Evolutionary conservation across 2,888 invertebrate genomes (phyloP).

Genomic region (Oscheius myriophilus): DNA sequence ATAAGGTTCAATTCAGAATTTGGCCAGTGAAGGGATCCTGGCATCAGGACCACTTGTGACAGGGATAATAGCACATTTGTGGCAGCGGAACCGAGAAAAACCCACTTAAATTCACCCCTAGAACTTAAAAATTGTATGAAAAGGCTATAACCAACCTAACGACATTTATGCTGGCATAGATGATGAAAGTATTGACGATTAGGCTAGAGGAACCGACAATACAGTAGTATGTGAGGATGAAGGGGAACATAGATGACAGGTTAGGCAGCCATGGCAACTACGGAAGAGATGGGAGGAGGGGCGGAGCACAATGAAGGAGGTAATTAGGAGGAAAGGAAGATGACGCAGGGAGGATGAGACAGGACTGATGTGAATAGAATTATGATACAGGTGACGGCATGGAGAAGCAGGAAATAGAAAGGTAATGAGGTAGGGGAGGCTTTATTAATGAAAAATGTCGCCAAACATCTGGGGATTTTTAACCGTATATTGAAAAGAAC

Average conservation of each 20-base stretch:
- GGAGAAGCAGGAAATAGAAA: too few relatives aligned
- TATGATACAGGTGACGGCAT: too few relatives aligned
- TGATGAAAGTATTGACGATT: conserved; percentile 17
- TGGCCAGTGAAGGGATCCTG: conserved; percentile 21
- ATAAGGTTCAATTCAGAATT: conserved; percentile 10
- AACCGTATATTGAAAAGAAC: too few relatives aligned
- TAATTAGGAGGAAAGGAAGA: conserved; percentile 11
- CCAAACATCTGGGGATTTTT: too few relatives aligned
- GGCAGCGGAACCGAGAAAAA: conserved; percentile 16
- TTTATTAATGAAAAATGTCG: too few relatives aligned
- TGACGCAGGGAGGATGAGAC: conserved; percentile 6
- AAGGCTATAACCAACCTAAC: conserved; percentile 7
- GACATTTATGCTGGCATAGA: conserved; percentile 19
- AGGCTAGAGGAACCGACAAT: conserved; percentile 17
- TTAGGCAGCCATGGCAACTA: conserved; percentile 2
- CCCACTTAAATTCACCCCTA: conserved; percentile 32
- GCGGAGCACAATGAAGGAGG: too few relatives aligned
- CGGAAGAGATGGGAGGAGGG: conserved; percentile 10
- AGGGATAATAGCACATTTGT: conserved; percentile 19
- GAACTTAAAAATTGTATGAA: not conserved
- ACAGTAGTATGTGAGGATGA: conserved; percentile 6
- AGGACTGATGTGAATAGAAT: too few relatives aligned
- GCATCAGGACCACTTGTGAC: conserved; percentile 24
- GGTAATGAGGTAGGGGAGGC: too few relatives aligned
- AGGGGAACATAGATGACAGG: conserved; percentile 1